Evolutionary conservation across 1,140 invertebrate species (phyloP), one percentile per base, ranked within the genome.

Genomic region (Drosophila elegans): DNA sequence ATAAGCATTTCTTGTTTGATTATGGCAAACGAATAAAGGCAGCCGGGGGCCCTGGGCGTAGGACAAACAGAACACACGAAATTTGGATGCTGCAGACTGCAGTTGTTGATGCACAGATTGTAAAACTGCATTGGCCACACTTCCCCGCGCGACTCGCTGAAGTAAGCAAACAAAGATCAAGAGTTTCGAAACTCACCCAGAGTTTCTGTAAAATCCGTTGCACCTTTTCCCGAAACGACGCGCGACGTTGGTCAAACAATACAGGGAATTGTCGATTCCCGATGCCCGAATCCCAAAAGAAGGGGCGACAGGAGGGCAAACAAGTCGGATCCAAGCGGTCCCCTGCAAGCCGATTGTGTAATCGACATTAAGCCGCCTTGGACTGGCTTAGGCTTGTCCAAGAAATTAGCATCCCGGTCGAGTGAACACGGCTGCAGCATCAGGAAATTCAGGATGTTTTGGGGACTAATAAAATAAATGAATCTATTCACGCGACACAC

Each of bases 1-100:
- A 83, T 83, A 78, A 88, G 74, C 79, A 83, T 77, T 83, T 76
- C 73, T 66, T 85, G 79, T 89, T 88, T 88, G 83, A 88, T 88
- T 80, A 80, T 67, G 71, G 84, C 84, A 88, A 83, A 83, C 83
- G 79, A 69, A 86, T 88, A 86, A 86, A 76, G 60, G 38, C 64
- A 36, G 54, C 54, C 57, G 34, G 41, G 55, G 63, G 49, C 74
- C 21, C 51, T 25, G 51, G 55, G 62, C 63, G 54, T 38, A 59
- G 53, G 61, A 80, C 71, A 80, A 81, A 81, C 57, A 80, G 67
- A 64, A 54, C 44, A 48, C 60, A 60, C 46, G 60, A 67, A 46
- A 44, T 59, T 74, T 64, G 57, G 68, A 80, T 64, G 79, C 79
- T 82, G 41, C 61, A 45, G 39, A 80, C 79, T 82, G 41, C 61